Evolutionary conservation across 2,113 vertebrate genomes (phyloP).

Genomic region (Oreotragus oreotragus): DNA sequence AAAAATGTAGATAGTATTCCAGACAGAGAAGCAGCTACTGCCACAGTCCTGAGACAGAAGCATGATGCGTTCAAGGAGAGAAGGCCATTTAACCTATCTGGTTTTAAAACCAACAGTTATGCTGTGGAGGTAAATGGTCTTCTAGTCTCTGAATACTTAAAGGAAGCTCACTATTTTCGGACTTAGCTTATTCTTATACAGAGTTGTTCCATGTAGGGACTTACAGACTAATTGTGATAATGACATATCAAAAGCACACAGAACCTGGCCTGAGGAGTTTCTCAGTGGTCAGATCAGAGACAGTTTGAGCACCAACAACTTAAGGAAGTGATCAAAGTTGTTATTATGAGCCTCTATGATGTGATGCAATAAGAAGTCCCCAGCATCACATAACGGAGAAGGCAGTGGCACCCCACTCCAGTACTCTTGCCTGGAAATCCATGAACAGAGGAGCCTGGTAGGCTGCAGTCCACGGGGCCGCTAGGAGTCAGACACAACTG

Average conservation of each 20-base stretch:
- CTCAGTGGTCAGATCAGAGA: background rate
- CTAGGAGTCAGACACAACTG: accelerated
- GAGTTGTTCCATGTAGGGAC: background rate
- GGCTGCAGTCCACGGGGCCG: too few relatives aligned
- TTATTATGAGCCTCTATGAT: background rate
- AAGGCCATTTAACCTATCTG: background rate
- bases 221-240: background rate
- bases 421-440: too few relatives aligned
- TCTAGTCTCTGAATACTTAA: background rate
- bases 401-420: too few relatives aligned
- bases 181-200: background rate
- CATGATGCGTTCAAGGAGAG: background rate
- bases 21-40: background rate
- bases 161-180: background rate
- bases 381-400: background rate
- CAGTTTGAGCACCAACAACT: background rate
- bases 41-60: background rate
- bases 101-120: background rate
- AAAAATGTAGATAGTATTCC: background rate
- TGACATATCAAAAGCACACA: background rate
- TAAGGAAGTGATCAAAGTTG: background rate
- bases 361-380: background rate
- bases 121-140: background rate
- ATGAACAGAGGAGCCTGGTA: too few relatives aligned
- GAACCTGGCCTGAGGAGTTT: background rate